Percentiles rank a stretch among this genome's conserved stretches.
Conservation (phyloP, 1,140 invertebrate genomes). For the Trichonephila clavata region DNA sequence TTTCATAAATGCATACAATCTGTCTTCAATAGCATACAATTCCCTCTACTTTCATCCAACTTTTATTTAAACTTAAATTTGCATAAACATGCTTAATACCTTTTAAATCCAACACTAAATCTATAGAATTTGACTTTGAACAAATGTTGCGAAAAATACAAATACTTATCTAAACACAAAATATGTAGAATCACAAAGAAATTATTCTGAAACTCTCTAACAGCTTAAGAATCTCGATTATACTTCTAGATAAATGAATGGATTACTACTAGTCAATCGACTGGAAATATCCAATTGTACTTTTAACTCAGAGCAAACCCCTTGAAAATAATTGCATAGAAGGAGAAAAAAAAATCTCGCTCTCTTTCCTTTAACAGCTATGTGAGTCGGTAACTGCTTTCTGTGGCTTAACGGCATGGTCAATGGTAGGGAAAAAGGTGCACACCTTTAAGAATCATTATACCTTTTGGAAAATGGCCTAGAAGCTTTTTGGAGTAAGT, state of each 20-base stretch:
- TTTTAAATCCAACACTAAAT: no score
- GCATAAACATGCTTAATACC: no score
- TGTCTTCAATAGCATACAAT: no score
- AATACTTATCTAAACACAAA: background rate
- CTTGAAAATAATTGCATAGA: constrained; percentile 34
- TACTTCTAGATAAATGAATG: constrained; percentile 3
- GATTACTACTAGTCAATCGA: background rate
- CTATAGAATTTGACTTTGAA: no score
- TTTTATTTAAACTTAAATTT: no score
- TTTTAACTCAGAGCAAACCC: background rate
- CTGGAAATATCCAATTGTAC: constrained; percentile 31
- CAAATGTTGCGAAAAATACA: background rate
- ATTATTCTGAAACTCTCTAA: background rate
- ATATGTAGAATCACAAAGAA: background rate
- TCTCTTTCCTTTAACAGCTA: no score
- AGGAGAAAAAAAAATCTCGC: background rate
- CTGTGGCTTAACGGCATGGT: constrained; percentile 30
- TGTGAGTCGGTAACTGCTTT: constrained; percentile 9
- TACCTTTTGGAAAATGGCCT: constrained; percentile 61
- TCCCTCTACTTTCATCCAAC: no score
- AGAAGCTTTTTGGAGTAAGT: constrained; percentile 36
- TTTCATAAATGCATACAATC: no score
- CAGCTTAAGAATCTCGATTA: background rate
- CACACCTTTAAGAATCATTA: constrained; percentile 49
- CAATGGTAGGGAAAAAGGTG: constrained; percentile 56